A percentile compares a stretch with the other conserved stretches of the same genome.
phyloP scores from a whole-genome alignment of 1,140 invertebrate genomes.

The Caenorhabditis tropicalis region DNA sequence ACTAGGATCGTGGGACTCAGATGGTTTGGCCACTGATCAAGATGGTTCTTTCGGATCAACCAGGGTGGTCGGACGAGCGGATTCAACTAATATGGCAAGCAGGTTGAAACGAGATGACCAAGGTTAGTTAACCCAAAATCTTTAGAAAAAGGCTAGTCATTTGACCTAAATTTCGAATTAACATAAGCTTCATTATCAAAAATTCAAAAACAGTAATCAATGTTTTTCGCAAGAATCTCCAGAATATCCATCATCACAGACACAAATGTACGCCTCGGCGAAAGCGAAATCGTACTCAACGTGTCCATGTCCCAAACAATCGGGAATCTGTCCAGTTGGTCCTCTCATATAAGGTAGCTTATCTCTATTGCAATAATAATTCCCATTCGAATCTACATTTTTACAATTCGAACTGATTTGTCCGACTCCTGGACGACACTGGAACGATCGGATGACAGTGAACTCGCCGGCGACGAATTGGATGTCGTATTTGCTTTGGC shows the following conservation, averaged over 20 bases:
- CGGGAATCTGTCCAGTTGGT: constrained; percentile 9
- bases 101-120: no score
- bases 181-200: not conserved
- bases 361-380: constrained; percentile 6
- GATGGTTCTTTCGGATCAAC: no score
- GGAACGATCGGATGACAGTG: constrained; percentile 16
- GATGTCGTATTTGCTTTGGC: not conserved
- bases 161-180: no score
- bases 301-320: constrained; percentile 14
- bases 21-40: no score
- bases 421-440: constrained; percentile 8
- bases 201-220: not conserved
- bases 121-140: no score
- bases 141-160: no score
- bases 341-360: constrained; percentile 27
- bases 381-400: not conserved
- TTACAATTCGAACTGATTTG: not conserved
- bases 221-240: constrained; percentile 29
- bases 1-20: no score
- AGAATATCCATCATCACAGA: constrained; percentile 26
- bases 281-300: not conserved
- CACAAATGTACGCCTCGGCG: constrained; percentile 13
- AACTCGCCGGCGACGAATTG: constrained; percentile 10
- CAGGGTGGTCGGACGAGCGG: no score
- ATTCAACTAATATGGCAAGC: no score